Percentiles rank a stretch among this genome's conserved stretches.
These are phyloP conservation scores for Agrochola macilenta DNA, from an alignment of 2,888 invertebrate species.

Conservation along the genomic window DNA sequence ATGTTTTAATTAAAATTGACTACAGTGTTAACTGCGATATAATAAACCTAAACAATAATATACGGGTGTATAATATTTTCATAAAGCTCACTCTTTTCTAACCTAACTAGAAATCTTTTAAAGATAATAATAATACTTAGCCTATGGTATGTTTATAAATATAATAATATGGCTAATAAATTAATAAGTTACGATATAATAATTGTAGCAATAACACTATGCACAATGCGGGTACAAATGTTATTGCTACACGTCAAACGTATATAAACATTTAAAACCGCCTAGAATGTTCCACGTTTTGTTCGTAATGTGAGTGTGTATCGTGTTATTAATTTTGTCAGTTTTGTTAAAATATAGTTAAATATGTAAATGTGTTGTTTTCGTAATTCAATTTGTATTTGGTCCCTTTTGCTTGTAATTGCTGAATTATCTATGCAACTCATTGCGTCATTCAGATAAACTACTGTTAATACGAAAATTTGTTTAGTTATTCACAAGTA, in stretches of 20 bases:
- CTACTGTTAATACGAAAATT: conserved; percentile 80
- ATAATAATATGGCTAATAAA: conserved; percentile 89
- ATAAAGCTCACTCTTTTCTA: conserved; percentile 90
- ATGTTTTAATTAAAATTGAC: conserved; percentile 80
- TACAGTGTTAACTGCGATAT: conserved; percentile 79
- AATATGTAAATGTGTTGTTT: conserved; percentile 76
- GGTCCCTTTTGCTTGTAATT: conserved; percentile 90
- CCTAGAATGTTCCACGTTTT: conserved; percentile 84
- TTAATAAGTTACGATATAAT: conserved; percentile 84
- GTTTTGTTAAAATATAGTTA: conserved; percentile 83
- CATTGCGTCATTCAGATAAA: conserved; percentile 79
- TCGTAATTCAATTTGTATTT: conserved; percentile 84
- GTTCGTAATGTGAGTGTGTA: conserved; percentile 76
- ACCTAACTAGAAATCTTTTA: conserved; percentile 88
- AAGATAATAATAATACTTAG: conserved; percentile 89
- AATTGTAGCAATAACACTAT: conserved; percentile 78
- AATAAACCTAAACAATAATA: conserved; percentile 81
- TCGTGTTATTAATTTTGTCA: conserved; percentile 82
- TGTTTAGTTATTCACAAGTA: conserved; percentile 82
- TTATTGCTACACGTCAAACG: conserved; percentile 75
- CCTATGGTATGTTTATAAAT: conserved; percentile 91
- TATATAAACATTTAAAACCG: conserved; percentile 79
- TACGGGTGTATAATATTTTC: conserved; percentile 83
- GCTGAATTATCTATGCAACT: conserved; percentile 79
- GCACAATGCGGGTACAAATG: conserved; percentile 69